Percentiles rank a stretch among this genome's conserved stretches.
These are phyloP conservation scores for Psammodynastes pulverulentus DNA, from an alignment of 2,113 vertebrate genomes.

Conservation along the genomic window DNA sequence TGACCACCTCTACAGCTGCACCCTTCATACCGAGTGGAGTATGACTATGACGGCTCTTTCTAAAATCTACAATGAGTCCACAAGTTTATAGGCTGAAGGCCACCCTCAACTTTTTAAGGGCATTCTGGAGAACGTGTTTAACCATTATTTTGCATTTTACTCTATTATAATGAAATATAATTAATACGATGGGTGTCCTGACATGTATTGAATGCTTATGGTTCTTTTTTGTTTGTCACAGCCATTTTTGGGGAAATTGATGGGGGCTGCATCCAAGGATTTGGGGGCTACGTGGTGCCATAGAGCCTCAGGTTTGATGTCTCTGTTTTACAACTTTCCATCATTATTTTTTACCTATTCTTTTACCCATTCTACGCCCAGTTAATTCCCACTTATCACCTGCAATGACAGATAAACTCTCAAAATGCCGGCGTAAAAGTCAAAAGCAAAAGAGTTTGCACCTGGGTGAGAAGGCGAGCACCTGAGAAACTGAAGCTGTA, in stretches of 20 bases:
- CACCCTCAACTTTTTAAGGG: background rate
- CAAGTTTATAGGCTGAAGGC: background rate
- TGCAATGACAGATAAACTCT: conserved; percentile 11
- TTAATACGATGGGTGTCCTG: background rate
- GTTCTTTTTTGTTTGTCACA: background rate
- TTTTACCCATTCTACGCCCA: background rate
- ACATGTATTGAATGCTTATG: background rate
- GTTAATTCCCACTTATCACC: background rate
- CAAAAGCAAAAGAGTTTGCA: background rate
- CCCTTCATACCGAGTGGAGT: no score
- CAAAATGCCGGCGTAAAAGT: background rate
- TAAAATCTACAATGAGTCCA: no score
- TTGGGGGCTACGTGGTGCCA: background rate
- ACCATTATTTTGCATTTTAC: background rate
- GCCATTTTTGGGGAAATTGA: background rate
- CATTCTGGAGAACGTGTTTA: background rate
- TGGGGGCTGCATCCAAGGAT: background rate
- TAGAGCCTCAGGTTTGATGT: background rate
- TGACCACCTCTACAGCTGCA: no score
- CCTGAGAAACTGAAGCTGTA: background rate
- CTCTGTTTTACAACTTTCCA: background rate
- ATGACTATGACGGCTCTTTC: no score
- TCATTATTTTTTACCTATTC: no score
- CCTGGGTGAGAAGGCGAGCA: background rate
- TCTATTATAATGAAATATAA: background rate